A percentile compares a stretch with the other conserved stretches of the same genome.
These are phyloP conservation scores for Lithophane socia DNA, from an alignment of 2,888 invertebrate species.

Conservation along the genomic window DNA sequence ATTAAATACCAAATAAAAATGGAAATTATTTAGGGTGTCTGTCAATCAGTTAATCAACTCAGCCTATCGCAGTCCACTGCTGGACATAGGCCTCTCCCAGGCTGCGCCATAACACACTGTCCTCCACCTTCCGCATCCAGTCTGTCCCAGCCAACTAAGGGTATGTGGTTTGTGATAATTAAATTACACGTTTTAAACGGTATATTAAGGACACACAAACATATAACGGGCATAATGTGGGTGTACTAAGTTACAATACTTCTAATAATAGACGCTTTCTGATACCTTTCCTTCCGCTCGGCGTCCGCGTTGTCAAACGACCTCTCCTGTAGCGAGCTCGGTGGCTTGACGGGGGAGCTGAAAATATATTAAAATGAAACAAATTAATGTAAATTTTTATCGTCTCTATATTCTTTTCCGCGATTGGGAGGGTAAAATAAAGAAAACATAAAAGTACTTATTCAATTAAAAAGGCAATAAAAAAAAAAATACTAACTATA, in stretches of 20 bases:
- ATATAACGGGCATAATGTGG: too few species aligned
- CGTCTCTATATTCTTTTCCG: not conserved
- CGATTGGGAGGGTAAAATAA: not conserved
- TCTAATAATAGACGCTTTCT: not conserved
- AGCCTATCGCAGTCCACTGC: too few species aligned
- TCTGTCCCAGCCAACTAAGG: too few species aligned
- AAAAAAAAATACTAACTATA: not conserved
- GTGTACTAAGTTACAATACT: not conserved
- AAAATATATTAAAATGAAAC: not conserved
- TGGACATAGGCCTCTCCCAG: too few species aligned
- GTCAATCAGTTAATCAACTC: too few species aligned
- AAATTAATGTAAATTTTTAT: not conserved
- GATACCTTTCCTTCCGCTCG: constrained; percentile 17
- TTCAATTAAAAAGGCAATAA: not conserved
- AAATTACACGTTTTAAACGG: not conserved
- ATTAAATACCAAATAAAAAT: too few species aligned
- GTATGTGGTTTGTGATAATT: not conserved
- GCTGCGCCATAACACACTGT: too few species aligned
- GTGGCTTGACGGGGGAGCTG: not conserved
- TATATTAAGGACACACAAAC: too few species aligned
- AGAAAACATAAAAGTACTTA: not conserved
- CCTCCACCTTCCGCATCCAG: too few species aligned
- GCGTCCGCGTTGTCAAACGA: constrained; percentile 7
- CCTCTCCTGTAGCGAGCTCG: constrained; percentile 14
- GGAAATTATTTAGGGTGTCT: too few species aligned